Percentiles rank a stretch among this genome's conserved stretches.
Conservation (phyloP, 2,113 vertebrate species). For the Baryphthengus martii region DNA sequence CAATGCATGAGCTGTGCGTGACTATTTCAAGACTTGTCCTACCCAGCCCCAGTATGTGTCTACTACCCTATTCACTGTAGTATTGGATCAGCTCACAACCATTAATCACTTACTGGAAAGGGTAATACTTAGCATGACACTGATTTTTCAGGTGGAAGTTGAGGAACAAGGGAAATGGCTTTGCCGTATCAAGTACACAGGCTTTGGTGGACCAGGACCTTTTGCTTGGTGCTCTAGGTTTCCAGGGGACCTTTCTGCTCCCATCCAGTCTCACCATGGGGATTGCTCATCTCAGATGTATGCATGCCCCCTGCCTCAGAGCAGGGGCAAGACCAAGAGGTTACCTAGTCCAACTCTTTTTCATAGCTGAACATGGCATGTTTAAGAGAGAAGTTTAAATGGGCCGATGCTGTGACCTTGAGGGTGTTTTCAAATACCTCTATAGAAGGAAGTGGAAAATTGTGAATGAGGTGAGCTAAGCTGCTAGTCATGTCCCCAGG, state of each 20-base stretch:
- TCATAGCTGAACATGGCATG: not conserved
- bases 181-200: not conserved
- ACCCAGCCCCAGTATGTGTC: fast-evolving
- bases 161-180: not conserved
- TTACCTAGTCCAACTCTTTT: not conserved
- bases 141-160: not conserved
- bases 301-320: not conserved
- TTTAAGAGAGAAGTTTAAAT: not conserved
- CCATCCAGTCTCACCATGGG: not conserved
- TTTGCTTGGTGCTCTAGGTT: fast-evolving
- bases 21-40: not conserved
- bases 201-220: not conserved
- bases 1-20: not conserved
- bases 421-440: not conserved
- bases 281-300: not conserved
- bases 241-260: not conserved
- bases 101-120: not conserved
- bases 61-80: not conserved
- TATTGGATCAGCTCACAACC: not conserved
- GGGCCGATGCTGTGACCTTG: fast-evolving
- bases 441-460: not conserved
- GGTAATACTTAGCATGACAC: not conserved
- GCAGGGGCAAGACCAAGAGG: not conserved
- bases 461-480: not conserved
- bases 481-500: not conserved